Conservation (phyloP, 2,113 vertebrate genomes). For the Passer montanus region DNA sequence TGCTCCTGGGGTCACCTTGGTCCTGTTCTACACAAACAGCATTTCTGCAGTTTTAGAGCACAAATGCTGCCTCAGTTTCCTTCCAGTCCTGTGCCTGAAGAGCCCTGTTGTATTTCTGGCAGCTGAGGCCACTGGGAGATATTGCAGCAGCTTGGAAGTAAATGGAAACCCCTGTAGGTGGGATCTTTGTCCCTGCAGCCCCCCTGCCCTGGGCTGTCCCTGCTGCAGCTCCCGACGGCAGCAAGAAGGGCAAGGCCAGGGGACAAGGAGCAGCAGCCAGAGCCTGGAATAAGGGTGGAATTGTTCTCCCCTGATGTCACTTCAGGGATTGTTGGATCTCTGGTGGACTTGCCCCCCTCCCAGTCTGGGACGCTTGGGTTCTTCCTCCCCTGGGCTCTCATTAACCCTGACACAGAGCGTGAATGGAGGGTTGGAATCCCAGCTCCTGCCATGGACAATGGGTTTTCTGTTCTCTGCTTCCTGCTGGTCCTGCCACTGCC, state of each 20-base stretch:
- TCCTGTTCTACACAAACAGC: neutral
- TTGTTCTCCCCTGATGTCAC: slow-evolving; percentile 44
- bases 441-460: neutral
- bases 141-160: neutral
- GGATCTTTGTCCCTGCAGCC: neutral
- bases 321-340: neutral
- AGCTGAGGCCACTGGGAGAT: neutral
- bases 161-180: neutral
- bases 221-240: neutral
- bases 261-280: slow-evolving; percentile 32
- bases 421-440: slow-evolving; percentile 22
- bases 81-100: neutral
- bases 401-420: slow-evolving; percentile 1
- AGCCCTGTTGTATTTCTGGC: neutral
- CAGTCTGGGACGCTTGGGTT: neutral
- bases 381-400: slow-evolving; percentile 18
- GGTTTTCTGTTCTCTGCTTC: slow-evolving; percentile 18
- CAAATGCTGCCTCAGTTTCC: neutral
- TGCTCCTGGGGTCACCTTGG: neutral
- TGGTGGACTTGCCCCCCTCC: neutral
- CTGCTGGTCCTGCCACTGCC: neutral
- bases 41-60: neutral
- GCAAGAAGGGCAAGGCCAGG: neutral
- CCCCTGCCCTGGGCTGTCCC: neutral
- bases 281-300: neutral